phyloP scores from a whole-genome alignment of 2,113 vertebrate species.

The Calcarius ornatus region DNA sequence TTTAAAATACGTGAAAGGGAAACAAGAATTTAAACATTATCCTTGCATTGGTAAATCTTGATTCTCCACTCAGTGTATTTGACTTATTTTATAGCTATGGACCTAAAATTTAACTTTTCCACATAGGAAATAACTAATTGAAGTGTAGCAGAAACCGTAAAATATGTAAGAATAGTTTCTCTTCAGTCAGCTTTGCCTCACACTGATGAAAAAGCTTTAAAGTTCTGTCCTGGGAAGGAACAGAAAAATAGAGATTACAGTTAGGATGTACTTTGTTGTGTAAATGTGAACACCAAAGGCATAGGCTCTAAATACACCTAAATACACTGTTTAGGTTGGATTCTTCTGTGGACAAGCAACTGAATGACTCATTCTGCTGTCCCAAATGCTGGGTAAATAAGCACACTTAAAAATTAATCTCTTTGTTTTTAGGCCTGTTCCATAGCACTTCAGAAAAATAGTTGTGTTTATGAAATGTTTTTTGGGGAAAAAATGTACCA shows the following conservation, averaged over 20 bases:
- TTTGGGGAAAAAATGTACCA: not conserved
- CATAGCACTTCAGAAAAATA: not conserved
- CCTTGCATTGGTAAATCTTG: not conserved
- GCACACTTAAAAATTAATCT: not conserved
- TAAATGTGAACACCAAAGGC: not conserved
- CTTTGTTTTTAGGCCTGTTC: not conserved
- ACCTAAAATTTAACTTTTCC: not conserved
- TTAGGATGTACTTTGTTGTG: not conserved
- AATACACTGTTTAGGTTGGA: not conserved
- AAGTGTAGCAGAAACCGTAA: not conserved
- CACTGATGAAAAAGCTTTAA: not conserved
- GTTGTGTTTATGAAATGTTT: not conserved
- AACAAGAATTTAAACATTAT: not conserved
- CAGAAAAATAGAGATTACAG: not conserved
- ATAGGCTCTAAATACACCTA: not conserved
- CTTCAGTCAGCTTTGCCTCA: not conserved
- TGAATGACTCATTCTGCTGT: not conserved
- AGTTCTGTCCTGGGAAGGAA: not conserved
- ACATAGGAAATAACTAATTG: not conserved
- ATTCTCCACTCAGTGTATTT: not conserved
- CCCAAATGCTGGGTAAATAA: not conserved
- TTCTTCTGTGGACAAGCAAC: not conserved
- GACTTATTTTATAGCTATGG: not conserved
- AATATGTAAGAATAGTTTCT: not conserved
- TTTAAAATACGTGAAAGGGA: not conserved